These are phyloP conservation scores for Mormoops blainvillei DNA, from an alignment of 2,113 vertebrate species.

Conservation along the genomic window DNA sequence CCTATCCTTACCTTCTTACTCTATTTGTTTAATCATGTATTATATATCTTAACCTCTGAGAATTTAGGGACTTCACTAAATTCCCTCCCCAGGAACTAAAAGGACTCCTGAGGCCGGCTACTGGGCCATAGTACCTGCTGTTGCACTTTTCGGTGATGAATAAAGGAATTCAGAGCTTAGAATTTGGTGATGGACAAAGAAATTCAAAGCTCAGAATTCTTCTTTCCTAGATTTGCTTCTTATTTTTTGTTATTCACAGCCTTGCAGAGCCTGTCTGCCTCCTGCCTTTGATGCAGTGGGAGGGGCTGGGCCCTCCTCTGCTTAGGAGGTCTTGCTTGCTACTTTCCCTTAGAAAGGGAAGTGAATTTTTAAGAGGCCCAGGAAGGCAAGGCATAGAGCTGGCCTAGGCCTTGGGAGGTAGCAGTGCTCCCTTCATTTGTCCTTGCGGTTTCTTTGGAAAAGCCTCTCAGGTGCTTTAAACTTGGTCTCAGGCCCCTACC, in stretches of 20 bases:
- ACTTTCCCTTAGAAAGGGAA: background rate
- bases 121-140: background rate
- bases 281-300: background rate
- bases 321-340: background rate
- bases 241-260: background rate
- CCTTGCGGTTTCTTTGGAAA: background rate
- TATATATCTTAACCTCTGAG: background rate
- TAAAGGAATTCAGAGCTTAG: constrained; percentile 3
- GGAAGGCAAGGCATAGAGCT: background rate
- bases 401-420: background rate
- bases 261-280: background rate
- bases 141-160: background rate
- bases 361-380: background rate
- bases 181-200: background rate
- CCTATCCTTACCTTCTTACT: background rate
- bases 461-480: background rate
- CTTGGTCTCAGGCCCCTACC: background rate
- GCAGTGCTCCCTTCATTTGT: background rate
- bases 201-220: constrained; percentile 13
- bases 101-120: background rate
- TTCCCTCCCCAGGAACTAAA: background rate
- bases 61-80: background rate
- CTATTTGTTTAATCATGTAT: background rate
- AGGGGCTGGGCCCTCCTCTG: background rate
- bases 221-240: background rate